Evolutionary conservation across 2,888 invertebrate genomes (phyloP).

Genomic region (Iselma pallidipennis): DNA sequence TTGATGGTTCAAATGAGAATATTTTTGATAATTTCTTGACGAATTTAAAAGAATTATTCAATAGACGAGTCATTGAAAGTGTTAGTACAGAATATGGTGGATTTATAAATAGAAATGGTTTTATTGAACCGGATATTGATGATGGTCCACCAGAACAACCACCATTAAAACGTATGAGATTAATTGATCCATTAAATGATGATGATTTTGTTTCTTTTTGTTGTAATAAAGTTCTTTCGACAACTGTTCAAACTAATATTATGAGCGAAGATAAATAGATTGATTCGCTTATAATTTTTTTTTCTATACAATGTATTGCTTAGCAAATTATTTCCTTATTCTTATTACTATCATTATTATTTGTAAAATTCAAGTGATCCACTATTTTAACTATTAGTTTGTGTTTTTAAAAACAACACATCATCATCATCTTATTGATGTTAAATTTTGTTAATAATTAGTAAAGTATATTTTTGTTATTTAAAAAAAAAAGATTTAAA

Average conservation of each 20-base stretch:
- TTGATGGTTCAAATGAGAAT: constrained; percentile 14
- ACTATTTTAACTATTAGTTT: too few relatives aligned
- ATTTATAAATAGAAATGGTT: constrained; percentile 38
- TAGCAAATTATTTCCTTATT: not conserved
- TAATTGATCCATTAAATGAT: constrained; percentile 13
- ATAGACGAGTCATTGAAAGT: constrained; percentile 13
- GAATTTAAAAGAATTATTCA: constrained; percentile 19
- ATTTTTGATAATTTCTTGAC: constrained; percentile 14
- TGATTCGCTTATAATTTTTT: not conserved
- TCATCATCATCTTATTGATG: too few relatives aligned
- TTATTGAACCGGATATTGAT: constrained; percentile 47
- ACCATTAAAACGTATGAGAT: constrained; percentile 34
- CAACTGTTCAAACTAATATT: constrained; percentile 16
- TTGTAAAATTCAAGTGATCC: too few relatives aligned
- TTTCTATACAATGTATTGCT: not conserved
- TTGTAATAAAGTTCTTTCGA: constrained; percentile 9
- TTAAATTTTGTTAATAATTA: too few relatives aligned
- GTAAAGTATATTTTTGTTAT: not conserved
- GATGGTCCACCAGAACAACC: constrained; percentile 31
- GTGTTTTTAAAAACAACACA: too few relatives aligned
- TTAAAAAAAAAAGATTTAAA: not conserved
- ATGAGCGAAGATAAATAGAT: constrained; percentile 12
- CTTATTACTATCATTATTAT: not conserved
- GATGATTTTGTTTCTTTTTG: constrained; percentile 19
- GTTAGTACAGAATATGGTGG: constrained; percentile 36